Conservation (phyloP, 2,113 vertebrate genomes). For the Eidolon helvum region DNA sequence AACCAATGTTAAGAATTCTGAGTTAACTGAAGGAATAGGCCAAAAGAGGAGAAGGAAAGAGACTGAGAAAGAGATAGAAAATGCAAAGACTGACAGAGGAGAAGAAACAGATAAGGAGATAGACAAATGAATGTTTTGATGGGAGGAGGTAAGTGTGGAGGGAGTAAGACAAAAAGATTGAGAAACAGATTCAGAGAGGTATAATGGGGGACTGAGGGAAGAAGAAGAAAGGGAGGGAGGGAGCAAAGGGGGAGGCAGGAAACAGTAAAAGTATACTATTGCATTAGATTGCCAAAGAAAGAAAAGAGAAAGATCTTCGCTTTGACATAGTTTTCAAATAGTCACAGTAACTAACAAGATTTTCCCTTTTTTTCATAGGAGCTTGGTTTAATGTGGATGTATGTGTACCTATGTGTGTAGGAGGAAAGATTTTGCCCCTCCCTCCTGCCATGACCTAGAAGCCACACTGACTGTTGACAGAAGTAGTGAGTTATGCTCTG, state of each 20-base stretch:
- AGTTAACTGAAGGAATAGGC: background rate
- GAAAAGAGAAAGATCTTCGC: background rate
- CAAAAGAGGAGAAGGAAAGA: background rate
- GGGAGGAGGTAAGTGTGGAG: background rate
- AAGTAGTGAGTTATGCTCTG: background rate
- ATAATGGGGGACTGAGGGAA: background rate
- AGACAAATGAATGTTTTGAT: background rate
- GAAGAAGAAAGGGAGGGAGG: background rate
- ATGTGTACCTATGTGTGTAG: background rate
- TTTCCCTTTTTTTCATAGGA: background rate
- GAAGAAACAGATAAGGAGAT: background rate
- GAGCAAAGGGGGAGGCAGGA: too few relatives aligned
- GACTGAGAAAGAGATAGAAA: background rate
- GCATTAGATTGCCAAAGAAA: background rate
- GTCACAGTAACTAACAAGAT: background rate
- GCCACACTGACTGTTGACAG: background rate
- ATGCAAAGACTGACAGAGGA: background rate
- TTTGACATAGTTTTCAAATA: background rate
- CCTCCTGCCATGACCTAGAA: background rate
- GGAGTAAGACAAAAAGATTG: background rate
- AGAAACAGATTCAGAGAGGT: background rate
- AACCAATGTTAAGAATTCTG: background rate
- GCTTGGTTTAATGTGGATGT: background rate
- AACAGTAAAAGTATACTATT: background rate
- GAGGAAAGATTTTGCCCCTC: background rate